Conservation (phyloP, 2,113 vertebrate species). For the Dasypus novemcinctus region DNA sequence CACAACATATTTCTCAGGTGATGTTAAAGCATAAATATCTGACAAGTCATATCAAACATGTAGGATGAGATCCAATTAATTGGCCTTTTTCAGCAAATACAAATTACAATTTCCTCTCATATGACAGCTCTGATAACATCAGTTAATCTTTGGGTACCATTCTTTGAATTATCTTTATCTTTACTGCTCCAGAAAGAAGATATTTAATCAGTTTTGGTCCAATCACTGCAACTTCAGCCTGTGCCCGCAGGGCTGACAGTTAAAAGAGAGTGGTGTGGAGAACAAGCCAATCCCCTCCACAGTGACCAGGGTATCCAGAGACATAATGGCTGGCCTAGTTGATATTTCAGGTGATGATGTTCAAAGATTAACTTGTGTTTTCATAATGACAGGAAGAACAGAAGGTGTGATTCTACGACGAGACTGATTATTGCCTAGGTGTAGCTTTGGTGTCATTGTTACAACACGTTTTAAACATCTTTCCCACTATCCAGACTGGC, state of each 20-base stretch:
- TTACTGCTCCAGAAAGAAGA: conserved; percentile 2
- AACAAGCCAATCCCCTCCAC: neutral
- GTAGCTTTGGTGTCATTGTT: neutral
- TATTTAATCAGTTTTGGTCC: neutral
- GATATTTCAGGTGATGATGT: neutral
- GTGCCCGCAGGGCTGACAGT: neutral
- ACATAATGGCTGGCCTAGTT: neutral
- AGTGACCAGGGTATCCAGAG: neutral
- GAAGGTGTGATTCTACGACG: neutral
- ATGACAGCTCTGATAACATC: conserved; percentile 24
- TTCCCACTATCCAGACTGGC: neutral
- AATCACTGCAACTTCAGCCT: neutral
- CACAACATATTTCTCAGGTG: neutral
- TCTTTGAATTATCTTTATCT: neutral
- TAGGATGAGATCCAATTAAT: neutral
- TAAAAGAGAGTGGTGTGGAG: neutral
- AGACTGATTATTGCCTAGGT: neutral
- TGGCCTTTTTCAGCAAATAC: neutral
- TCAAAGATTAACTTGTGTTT: neutral
- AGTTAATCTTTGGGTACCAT: neutral
- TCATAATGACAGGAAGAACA: neutral
- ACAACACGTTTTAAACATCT: neutral
- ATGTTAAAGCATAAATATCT: neutral
- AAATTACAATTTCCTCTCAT: conserved; percentile 29
- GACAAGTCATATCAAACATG: neutral